phyloP scores from a whole-genome alignment of 2,797 vertebrate species.

The Podarcis lilfordi region DNA sequence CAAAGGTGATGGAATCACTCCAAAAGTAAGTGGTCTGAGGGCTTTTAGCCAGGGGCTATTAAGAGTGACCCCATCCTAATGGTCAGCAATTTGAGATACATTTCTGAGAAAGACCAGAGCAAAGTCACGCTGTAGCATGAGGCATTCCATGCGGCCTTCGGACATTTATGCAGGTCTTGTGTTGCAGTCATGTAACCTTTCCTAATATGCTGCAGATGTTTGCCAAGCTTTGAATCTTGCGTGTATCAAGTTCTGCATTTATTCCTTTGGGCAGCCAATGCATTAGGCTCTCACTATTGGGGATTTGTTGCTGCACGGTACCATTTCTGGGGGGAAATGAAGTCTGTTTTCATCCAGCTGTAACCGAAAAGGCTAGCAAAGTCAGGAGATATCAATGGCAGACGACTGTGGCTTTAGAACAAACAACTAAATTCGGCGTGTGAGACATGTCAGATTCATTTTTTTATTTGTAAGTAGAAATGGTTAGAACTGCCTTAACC shows the following conservation, averaged over 20 bases:
- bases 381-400: slow-evolving; percentile 32
- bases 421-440: slow-evolving; percentile 26
- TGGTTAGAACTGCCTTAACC: slow-evolving; percentile 24
- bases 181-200: slow-evolving; percentile 52
- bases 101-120: slow-evolving; percentile 46
- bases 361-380: slow-evolving; percentile 28
- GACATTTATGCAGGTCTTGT: slow-evolving; percentile 39
- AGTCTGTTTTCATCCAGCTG: slow-evolving; percentile 5
- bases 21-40: background rate
- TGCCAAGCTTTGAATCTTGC: slow-evolving; percentile 40
- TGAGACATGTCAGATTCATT: background rate
- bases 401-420: slow-evolving; percentile 11
- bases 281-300: slow-evolving; percentile 25
- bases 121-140: slow-evolving; percentile 53
- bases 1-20: background rate
- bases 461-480: slow-evolving; percentile 27
- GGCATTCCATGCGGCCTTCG: slow-evolving; percentile 42
- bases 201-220: slow-evolving; percentile 67
- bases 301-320: slow-evolving; percentile 15
- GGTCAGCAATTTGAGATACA: background rate
- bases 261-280: slow-evolving; percentile 42
- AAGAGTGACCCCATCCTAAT: background rate
- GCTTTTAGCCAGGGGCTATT: background rate
- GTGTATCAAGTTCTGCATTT: slow-evolving; percentile 47
- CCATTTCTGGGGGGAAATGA: slow-evolving; percentile 24